These are phyloP conservation scores for Rhagonycha lutea DNA, from an alignment of 2,888 invertebrate genomes.

Conservation along the genomic window DNA sequence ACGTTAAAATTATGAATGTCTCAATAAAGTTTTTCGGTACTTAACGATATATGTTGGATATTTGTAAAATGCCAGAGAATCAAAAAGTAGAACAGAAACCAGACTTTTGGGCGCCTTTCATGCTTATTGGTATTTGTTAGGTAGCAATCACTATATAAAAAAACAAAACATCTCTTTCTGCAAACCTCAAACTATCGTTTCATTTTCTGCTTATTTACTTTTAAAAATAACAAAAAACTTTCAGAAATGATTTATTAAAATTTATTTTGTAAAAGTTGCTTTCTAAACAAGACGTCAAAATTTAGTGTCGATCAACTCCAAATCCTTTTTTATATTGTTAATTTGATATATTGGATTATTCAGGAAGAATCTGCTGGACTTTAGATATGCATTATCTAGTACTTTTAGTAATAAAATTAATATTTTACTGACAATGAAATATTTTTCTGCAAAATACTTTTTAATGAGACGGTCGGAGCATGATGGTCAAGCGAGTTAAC, in stretches of 20 bases:
- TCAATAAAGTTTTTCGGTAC: not conserved
- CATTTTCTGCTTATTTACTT: not conserved
- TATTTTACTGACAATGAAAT: too few species aligned
- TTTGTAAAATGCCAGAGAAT: not conserved
- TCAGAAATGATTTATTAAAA: not conserved
- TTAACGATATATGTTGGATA: not conserved
- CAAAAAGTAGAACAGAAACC: not conserved
- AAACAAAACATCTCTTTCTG: not conserved
- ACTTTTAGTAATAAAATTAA: not conserved
- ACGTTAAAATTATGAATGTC: not conserved
- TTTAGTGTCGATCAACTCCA: not conserved
- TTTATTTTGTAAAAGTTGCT: not conserved
- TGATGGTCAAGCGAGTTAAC: too few species aligned
- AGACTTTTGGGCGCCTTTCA: not conserved
- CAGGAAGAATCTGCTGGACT: not conserved
- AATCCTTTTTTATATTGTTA: not conserved
- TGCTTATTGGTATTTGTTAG: not conserved
- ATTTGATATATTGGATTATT: not conserved
- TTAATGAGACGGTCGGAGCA: too few species aligned
- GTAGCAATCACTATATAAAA: not conserved
- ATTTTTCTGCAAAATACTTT: too few species aligned
- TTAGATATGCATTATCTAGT: not conserved
- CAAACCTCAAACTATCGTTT: not conserved
- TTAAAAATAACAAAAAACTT: not conserved
- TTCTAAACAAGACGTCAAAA: not conserved